Evolutionary conservation across 2,797 vertebrate species (phyloP), one percentile per base, ranked within the genome.

Genomic region (Aeoliscus strigatus): DNA sequence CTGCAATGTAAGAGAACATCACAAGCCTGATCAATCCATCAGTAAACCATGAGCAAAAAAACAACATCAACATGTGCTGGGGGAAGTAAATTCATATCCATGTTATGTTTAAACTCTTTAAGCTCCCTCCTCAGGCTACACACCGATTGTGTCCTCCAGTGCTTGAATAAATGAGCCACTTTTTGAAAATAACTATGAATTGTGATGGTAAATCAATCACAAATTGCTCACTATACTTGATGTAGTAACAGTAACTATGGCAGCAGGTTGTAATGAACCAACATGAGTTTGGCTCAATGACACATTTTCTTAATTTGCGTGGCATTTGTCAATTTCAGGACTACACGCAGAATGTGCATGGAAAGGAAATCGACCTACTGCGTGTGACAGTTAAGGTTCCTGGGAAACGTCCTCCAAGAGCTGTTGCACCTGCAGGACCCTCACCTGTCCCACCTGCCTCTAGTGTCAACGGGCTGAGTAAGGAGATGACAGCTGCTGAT

Each of bases 351-450:
- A 95, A 94, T 24, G 81, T 75, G 11, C 94, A 97, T 0, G 92
- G 93, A 2, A 98, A 97, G 77, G 95, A 95, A 65, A 96, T 98
- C 61, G 93, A 96, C 50, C 83, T 98, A 28, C 82, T 94, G 13
- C 89, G 92, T 0, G 96, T 96, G 46, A 98, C 95, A 0, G 96
- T 98, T 8, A 98, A 98, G 67, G 93, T 98, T 44, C 96, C 96
- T 0, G 96, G 96, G 15, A 98, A 97, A 78, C 89, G 93, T 14
- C 93, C 94, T 1, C 96, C 93, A 0, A 87, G 93, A 9, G 96
- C 96, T n/a, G 91, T 92, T 3, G 91, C 90, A 0, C 88, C 92
- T 1, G 86, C 89, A 1, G 90, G 43, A 1, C 80, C 80, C 37
- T 73, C 75, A 0, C 62, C 66, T 0, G 59, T 16, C 14, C 60